Evolutionary conservation across 2,888 invertebrate species (phyloP).

Genomic region (Sinohyriopsis cumingii): DNA sequence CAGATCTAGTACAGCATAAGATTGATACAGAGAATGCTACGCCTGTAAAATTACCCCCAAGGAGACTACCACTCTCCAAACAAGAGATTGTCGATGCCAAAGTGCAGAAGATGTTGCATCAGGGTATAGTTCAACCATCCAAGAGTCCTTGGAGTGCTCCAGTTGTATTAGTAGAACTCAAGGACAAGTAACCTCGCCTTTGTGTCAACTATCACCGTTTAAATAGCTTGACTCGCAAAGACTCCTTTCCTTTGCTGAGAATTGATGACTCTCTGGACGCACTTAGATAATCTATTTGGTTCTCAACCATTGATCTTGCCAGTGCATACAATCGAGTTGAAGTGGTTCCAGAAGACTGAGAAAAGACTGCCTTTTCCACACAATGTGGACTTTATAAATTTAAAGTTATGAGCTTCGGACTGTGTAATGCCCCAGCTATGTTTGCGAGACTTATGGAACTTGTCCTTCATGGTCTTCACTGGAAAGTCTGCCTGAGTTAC

Average conservation of each 20-base stretch:
- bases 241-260: constrained; percentile 15
- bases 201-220: constrained; percentile 46
- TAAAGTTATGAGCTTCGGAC: constrained; percentile 7
- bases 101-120: too few species aligned
- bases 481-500: too few species aligned
- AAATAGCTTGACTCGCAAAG: constrained; percentile 28
- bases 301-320: constrained; percentile 15
- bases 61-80: too few species aligned
- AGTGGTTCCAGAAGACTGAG: too few species aligned
- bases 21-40: too few species aligned
- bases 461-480: background rate
- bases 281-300: constrained; percentile 11
- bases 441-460: constrained; percentile 6
- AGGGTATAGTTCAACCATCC: too few species aligned
- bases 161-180: too few species aligned
- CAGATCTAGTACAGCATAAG: too few species aligned
- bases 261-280: constrained; percentile 19
- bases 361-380: constrained; percentile 6
- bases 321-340: constrained; percentile 10
- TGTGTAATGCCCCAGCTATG: constrained; percentile 5
- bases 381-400: constrained; percentile 5
- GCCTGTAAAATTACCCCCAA: too few species aligned
- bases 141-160: too few species aligned
- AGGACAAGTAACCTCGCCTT: too few species aligned
- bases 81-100: too few species aligned